phyloP scores from a whole-genome alignment of 1,140 invertebrate genomes.

The Lamellibrachia luymesi region DNA sequence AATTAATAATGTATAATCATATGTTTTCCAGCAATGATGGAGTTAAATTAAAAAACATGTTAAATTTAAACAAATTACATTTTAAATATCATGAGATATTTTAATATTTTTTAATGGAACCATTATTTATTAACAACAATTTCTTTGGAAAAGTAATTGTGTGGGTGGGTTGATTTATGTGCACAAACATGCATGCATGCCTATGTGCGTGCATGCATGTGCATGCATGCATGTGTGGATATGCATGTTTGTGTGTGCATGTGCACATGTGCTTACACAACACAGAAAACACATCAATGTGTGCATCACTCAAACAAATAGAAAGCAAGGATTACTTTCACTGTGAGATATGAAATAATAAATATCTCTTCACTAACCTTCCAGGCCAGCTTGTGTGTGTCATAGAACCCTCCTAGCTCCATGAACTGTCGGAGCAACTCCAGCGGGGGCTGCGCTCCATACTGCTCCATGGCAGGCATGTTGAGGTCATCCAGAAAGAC shows the following conservation, averaged over 20 bases:
- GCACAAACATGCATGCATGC: neutral
- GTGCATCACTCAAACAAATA: no score
- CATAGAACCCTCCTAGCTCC: constrained; percentile 79
- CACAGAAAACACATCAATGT: no score
- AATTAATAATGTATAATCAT: neutral
- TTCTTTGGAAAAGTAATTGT: neutral
- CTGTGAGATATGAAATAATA: neutral
- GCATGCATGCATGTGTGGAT: neutral
- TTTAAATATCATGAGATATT: neutral
- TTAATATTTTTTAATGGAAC: neutral
- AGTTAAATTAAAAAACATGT: neutral
- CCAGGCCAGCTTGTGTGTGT: constrained; percentile 81
- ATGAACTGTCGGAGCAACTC: constrained; percentile 70
- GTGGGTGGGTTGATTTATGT: no score
- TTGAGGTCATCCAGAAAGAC: constrained; percentile 62
- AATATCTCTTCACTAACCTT: constrained; percentile 58
- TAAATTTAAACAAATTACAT: neutral
- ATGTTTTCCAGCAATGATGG: neutral
- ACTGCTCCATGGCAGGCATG: constrained; percentile 53
- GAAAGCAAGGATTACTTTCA: no score
- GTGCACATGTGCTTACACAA: neutral
- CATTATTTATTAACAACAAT: neutral
- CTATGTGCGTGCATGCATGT: neutral
- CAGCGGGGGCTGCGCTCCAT: constrained; percentile 55
- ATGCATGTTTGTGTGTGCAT: neutral